Evolutionary conservation across 2,888 invertebrate species (phyloP).

Genomic region (Oscheius myriophilus): DNA sequence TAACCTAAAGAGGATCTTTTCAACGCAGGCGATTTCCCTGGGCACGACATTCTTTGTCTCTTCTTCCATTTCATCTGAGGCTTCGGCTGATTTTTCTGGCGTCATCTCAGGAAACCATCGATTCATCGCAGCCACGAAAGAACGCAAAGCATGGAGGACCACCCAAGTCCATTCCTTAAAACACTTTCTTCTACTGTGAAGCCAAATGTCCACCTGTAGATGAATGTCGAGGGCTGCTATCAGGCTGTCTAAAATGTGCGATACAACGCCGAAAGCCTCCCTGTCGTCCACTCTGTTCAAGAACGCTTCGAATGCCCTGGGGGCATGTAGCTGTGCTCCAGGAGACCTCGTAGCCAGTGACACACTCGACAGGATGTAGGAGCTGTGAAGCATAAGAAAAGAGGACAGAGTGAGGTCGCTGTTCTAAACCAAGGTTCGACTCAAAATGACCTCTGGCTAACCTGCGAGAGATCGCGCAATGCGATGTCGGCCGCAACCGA

Average conservation of each 20-base stretch:
- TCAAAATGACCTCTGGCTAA: background rate
- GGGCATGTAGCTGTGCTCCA: conserved; percentile 20
- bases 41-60: conserved; percentile 11
- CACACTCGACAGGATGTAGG: conserved; percentile 19
- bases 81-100: background rate
- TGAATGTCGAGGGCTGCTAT: conserved; percentile 43
- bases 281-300: conserved; percentile 33
- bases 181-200: background rate
- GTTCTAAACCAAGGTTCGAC: background rate
- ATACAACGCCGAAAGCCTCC: conserved; percentile 36
- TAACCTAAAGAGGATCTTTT: conserved; percentile 17
- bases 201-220: conserved; percentile 34
- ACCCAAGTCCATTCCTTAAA: conserved; percentile 35
- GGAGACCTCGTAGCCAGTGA: conserved; percentile 21
- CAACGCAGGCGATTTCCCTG: background rate
- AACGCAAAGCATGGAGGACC: conserved; percentile 39
- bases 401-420: no score
- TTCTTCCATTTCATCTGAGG: conserved; percentile 1
- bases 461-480: conserved; percentile 7
- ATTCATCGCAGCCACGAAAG: conserved; percentile 42
- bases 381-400: background rate
- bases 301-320: conserved; percentile 42
- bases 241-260: conserved; percentile 42
- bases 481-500: conserved; percentile 1
- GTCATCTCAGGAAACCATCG: conserved; percentile 41